Evolutionary conservation across 2,888 invertebrate species (phyloP).

Genomic region (Conomelus anceps): DNA sequence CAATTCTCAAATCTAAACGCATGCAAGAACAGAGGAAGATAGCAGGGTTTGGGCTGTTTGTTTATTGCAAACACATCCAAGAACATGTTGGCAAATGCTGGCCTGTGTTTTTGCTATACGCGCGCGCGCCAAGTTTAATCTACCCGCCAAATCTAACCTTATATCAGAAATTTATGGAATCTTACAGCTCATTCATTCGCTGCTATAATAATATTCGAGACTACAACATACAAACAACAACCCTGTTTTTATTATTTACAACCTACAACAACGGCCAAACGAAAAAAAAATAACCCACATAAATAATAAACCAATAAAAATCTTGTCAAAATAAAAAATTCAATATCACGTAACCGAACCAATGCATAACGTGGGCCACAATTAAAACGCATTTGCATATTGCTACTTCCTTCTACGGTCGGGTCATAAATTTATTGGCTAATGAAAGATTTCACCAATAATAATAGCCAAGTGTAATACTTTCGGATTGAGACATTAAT

Average conservation of each 20-base stretch:
- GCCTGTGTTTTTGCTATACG: neutral
- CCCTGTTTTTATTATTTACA: neutral
- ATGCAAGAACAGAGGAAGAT: neutral
- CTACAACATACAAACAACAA: neutral
- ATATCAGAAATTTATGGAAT: slow-evolving; percentile 2
- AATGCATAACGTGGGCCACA: neutral
- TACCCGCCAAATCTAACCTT: slow-evolving; percentile 7
- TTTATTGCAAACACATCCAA: neutral
- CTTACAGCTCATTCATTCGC: neutral
- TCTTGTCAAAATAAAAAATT: neutral
- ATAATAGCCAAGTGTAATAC: neutral
- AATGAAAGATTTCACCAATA: neutral
- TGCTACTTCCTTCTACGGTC: neutral
- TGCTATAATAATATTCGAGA: neutral
- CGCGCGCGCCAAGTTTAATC: neutral
- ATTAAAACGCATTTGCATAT: neutral
- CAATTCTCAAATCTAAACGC: too few relatives aligned
- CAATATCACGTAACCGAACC: neutral
- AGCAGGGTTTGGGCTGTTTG: neutral
- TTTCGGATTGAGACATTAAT: neutral
- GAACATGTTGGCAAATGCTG: neutral
- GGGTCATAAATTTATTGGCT: neutral
- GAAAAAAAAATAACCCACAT: neutral
- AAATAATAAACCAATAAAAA: neutral
- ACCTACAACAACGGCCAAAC: neutral